phyloP scores from a whole-genome alignment of 1,140 invertebrate species.

The Bombus waltoni region DNA sequence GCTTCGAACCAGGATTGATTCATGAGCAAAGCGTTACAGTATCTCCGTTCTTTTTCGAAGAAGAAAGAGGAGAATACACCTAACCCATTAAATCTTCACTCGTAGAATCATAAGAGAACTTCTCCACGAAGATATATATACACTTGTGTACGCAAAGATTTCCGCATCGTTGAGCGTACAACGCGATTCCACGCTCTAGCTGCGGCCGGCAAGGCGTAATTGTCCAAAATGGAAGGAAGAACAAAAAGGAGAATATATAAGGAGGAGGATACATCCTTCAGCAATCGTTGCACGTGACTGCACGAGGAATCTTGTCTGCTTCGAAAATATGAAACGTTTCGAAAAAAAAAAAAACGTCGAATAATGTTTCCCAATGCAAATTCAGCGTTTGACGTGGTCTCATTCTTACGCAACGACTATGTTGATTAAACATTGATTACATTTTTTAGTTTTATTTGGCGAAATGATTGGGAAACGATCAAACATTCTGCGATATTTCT shows the following conservation, averaged over 20 bases:
- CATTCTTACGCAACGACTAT: background rate
- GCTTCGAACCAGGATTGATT: background rate
- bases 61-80: background rate
- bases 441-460: no score
- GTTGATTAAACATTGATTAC: background rate
- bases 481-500: no score
- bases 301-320: background rate
- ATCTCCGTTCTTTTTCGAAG: background rate
- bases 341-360: background rate
- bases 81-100: background rate
- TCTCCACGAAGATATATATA: no score
- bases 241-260: background rate
- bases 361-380: background rate
- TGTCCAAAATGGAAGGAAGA: background rate
- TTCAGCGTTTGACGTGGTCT: background rate
- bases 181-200: conserved; percentile 8
- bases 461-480: no score
- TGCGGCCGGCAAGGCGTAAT: conserved; percentile 1
- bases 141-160: background rate
- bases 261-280: background rate
- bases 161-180: background rate
- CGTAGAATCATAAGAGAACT: background rate
- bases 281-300: background rate
- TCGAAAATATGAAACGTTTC: background rate
- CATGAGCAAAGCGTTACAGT: background rate